Base-by-base conservation (phyloP, 2,113 vertebrate species). In the Polypterus senegalus region DNA sequence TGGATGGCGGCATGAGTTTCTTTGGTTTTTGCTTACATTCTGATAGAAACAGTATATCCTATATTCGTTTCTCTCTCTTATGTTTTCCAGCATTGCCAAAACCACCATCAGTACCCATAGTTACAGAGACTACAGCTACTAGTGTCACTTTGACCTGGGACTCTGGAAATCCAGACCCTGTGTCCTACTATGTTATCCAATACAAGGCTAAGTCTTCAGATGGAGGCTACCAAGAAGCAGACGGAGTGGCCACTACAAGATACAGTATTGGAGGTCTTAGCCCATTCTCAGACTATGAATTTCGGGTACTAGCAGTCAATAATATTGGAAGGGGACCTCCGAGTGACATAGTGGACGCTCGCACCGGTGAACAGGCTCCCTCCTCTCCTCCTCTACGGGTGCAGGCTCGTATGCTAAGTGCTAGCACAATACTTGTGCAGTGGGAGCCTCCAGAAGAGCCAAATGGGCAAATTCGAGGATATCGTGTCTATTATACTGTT, bases 101-200 rank as follows among this genome's bases (percentile, higher is more conserved):
- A 66, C 88, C 89, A 60, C 96, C 96, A 1, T 76, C 83, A 46
- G 89, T 91, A 72, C 85, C 92, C 61, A 80, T 80, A 58, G 96
- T 97, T 72, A 97, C 94, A 44, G 96, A 99, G 81, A 97, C 94
- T 1, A 99, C 96, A 1, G 96, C 96, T 53, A 99, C 96, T 69
- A 99, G 96, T 2, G 92, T 99, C 71, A 99, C 96, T 64, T 79
- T 99, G 63, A 97, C 92, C 6, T 99, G 96, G 96, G 92, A 95
- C 76, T 97, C 94, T 0, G 96, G 94, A 43, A 98, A 97, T 76
- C 83, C 91, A 0, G 96, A 99, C 57, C 90, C 92, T 0, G 86
- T 97, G 59, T 92, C 91, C 1, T 98, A 92, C 76, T 99, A 96
- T 0, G 87, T 96, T 63, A 92, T 99, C 71, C 96, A 98, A 70